Conservation (phyloP, 2,888 invertebrate genomes). For the Pristionchus maxplancki region DNA sequence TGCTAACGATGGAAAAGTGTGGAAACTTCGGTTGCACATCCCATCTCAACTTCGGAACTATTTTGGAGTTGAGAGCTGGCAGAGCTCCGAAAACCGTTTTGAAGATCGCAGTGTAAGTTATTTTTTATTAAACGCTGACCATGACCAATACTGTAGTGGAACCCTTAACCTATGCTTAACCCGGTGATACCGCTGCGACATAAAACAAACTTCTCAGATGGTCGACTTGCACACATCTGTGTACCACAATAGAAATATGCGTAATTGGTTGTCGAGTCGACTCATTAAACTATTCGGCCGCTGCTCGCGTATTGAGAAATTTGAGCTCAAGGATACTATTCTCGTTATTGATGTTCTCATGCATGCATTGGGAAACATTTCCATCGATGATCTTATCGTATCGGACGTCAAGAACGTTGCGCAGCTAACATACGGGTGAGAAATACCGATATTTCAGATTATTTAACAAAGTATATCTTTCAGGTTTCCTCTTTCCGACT, state of each 20-base stretch:
- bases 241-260: background rate
- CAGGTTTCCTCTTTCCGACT: background rate
- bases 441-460: background rate
- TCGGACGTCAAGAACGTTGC: background rate
- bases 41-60: background rate
- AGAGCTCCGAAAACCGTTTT: background rate
- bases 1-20: background rate
- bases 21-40: background rate
- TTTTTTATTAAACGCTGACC: background rate
- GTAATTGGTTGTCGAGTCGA: background rate
- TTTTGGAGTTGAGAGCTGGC: background rate
- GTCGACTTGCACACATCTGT: background rate
- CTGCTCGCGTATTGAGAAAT: background rate
- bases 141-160: too few relatives aligned
- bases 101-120: background rate
- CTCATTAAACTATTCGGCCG: background rate
- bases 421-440: too few relatives aligned
- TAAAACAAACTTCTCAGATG: background rate
- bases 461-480: background rate
- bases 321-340: background rate
- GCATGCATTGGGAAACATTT: background rate
- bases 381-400: background rate
- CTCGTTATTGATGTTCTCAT: background rate
- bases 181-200: too few relatives aligned
- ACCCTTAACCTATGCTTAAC: too few relatives aligned